phyloP scores from a whole-genome alignment of 2,797 vertebrate genomes.

The Chromobotia macracanthus region DNA sequence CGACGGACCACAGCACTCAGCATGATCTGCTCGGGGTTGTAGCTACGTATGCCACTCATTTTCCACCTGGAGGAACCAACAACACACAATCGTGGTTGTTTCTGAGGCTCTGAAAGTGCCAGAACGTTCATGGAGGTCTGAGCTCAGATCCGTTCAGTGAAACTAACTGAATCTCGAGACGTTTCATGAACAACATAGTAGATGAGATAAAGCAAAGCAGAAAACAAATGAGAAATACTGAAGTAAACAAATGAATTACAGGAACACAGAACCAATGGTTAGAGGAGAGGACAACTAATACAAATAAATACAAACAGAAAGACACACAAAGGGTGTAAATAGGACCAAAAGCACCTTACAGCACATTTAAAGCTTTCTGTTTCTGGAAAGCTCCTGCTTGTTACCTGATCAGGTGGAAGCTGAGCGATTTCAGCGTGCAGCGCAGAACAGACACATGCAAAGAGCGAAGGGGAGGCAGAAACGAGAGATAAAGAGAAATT shows the following conservation, averaged over 20 bases:
- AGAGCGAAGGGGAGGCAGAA: slow-evolving; percentile 60
- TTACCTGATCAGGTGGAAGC: slow-evolving; percentile 99
- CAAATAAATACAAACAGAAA: too few relatives aligned
- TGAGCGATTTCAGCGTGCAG: slow-evolving; percentile 93
- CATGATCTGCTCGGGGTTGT: slow-evolving; percentile 97
- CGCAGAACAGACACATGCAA: slow-evolving; percentile 76
- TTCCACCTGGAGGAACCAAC: slow-evolving; percentile 83
- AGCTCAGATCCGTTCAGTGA: too few relatives aligned
- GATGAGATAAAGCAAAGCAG: too few relatives aligned
- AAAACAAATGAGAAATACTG: too few relatives aligned
- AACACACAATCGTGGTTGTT: background rate
- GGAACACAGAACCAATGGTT: too few relatives aligned
- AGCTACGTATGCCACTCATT: slow-evolving; percentile 87
- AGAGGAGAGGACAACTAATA: too few relatives aligned
- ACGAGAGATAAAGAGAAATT: slow-evolving; percentile 25
- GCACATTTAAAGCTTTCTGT: slow-evolving; percentile 17
- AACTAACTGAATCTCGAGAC: too few relatives aligned
- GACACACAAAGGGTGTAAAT: slow-evolving; percentile 25
- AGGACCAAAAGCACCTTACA: slow-evolving; percentile 4
- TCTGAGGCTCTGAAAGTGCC: too few relatives aligned
- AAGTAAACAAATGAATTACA: too few relatives aligned
- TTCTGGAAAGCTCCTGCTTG: slow-evolving; percentile 66
- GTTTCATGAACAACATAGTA: too few relatives aligned
- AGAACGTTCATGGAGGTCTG: too few relatives aligned
- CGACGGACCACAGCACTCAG: slow-evolving; percentile 84